A percentile compares a stretch with the other conserved stretches of the same genome.
These are phyloP conservation scores for Hormiphora californensis DNA, from an alignment of 37 sponge, comb jelly and placozoan genomes.

Conservation along the genomic window DNA sequence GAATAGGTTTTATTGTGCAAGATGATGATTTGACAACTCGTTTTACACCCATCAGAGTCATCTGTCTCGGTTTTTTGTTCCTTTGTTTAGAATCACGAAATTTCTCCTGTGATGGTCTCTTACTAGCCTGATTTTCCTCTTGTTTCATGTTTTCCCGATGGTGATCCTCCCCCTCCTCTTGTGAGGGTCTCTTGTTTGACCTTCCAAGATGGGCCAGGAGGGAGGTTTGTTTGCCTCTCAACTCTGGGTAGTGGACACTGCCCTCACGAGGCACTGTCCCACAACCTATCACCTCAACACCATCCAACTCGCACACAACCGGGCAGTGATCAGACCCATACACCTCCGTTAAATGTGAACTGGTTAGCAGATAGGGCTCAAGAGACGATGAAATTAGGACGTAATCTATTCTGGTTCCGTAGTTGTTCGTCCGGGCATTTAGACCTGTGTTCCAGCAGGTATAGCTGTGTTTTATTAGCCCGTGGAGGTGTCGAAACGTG, in stretches of 20 bases:
- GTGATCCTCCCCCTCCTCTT: not conserved
- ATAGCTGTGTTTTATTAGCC: conserved; percentile 59
- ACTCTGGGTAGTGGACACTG: conserved; percentile 58
- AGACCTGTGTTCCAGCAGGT: conserved; percentile 87
- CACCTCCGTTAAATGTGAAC: conserved; percentile 59
- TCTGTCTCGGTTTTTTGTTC: not conserved
- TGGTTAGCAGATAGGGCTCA: not conserved
- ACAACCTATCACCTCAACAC: conserved; percentile 13
- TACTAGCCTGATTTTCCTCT: not conserved
- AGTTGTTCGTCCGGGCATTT: conserved; percentile 72
- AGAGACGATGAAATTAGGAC: conserved; percentile 56
- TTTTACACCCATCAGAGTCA: not conserved
- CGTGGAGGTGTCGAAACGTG: conserved; percentile 68
- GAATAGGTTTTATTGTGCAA: too few species aligned
- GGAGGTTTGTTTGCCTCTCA: conserved; percentile 62
- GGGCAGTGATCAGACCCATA: conserved; percentile 94
- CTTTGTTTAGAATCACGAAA: not conserved
- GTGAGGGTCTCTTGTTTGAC: not conserved
- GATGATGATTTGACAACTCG: too few species aligned
- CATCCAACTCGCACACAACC: conserved; percentile 60
- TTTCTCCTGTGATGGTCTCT: not conserved
- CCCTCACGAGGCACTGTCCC: conserved; percentile 62
- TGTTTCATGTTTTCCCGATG: not conserved
- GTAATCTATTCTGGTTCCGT: conserved; percentile 87
- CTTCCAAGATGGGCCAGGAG: not conserved